Evolutionary conservation across 2,113 vertebrate species (phyloP), one percentile per base, ranked within the genome.

Genomic region (Anoplopoma fimbria): DNA sequence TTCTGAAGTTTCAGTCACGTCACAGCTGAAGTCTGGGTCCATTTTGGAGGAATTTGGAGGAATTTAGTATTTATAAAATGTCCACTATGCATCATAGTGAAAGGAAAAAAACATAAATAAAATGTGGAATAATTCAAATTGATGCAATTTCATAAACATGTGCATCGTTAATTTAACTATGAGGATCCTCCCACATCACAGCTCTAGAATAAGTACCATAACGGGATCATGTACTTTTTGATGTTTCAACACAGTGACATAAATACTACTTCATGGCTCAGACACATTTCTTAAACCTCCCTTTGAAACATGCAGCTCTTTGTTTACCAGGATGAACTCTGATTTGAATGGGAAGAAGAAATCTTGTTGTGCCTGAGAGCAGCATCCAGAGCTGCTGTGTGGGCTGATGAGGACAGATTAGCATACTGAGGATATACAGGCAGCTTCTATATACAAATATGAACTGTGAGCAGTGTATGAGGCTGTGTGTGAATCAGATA

Each of bases 331-430:
- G 61, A 45, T 60, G 49, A 69, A 75, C 55, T 76, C 60, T 21
- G 74, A 79, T 70, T 55, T n/a, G 27, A 73, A 62, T 10, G 2
- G 25, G 34, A 69, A 36, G 19, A 19, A 61, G 34, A 77, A 71
- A 36, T 4, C 1, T 15, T 8, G 21, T 47, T 86, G 47, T 34
- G 23, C n/a, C 53, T 3, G 31, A 40, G 31, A 51, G 53, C 58
- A 19, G 29, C 74, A 27, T 61, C 60, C 55, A 40, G 71, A 71
- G 75, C 74, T 33, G 81, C 71, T 65, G 73, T n/a, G 78, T 87
- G 79, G 82, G 84, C 79, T 7, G 83, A 58, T 5, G 2, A 42
- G 57, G 47, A 77, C 72, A 75, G 69, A 88, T 86, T 71, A 82
- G 63, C 84, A 88, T 77, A 73, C 75, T n/a, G 64, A 69, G 65